Percentiles rank a stretch among this genome's conserved stretches.
These are phyloP conservation scores for Listrodromus nycthemerus DNA, from an alignment of 2,888 invertebrate species.

Conservation along the genomic window DNA sequence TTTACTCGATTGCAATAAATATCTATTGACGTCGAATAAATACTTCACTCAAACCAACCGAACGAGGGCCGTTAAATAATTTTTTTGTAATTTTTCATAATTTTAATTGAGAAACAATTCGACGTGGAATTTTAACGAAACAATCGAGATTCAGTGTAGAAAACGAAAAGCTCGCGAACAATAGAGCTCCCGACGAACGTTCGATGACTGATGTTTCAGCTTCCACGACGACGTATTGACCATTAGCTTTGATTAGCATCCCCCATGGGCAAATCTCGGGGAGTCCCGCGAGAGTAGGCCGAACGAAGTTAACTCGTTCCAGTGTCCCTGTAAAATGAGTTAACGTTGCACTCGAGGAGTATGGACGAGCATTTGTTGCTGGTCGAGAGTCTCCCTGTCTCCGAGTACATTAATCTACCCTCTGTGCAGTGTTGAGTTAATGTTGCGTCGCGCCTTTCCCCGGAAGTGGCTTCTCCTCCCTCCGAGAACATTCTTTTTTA, in stretches of 20 bases:
- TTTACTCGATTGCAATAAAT: too few relatives aligned
- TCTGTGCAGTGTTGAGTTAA: neutral
- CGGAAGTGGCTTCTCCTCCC: neutral
- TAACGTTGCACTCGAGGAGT: conserved; percentile 62
- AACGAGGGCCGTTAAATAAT: too few relatives aligned
- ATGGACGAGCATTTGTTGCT: neutral
- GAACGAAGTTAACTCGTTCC: conserved; percentile 67
- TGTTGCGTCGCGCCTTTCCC: neutral
- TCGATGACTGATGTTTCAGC: neutral
- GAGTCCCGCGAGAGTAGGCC: conserved; percentile 10
- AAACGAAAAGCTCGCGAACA: neutral
- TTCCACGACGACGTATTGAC: conserved; percentile 39
- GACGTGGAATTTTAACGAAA: neutral
- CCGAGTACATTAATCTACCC: neutral
- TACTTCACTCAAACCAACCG: too few relatives aligned
- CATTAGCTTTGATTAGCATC: conserved; percentile 66
- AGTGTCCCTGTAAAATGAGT: conserved; percentile 64
- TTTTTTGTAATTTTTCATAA: too few relatives aligned
- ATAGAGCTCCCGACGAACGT: neutral
- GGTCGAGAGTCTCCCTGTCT: conserved; percentile 3
- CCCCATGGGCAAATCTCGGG: conserved; percentile 39
- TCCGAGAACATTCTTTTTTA: neutral
- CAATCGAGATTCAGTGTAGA: neutral
- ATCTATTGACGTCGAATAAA: too few relatives aligned
- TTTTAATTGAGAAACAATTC: neutral